Evolutionary conservation across 2,797 vertebrate genomes (phyloP), one percentile per base, ranked within the genome.

Genomic region (Morelia viridis): DNA sequence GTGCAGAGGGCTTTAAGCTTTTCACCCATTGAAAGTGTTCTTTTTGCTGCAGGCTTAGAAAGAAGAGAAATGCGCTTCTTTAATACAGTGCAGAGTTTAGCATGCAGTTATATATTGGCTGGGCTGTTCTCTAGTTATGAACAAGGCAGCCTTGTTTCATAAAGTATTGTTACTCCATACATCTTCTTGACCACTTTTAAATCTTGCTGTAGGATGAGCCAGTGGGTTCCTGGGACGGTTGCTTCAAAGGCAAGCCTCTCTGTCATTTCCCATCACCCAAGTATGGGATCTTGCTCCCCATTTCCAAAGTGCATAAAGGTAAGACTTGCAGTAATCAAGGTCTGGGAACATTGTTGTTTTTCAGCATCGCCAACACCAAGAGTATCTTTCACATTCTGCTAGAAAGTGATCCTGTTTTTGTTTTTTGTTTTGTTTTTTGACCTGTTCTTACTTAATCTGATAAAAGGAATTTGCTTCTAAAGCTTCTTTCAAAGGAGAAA

Each of bases 171-270:
- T 58, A 28, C 35, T 19, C 24, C 31, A 15, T 85, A 5, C 53
- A 46, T 26, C 24, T 26, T 57, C 41, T 22, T 50, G 19, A 28
- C 28, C 26, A 26, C 56, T 17, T 58, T 85, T 68, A 50, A 46
- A 31, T 92, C n/a, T 88, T 50, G 2, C 53, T 31, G 31, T 57
- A 98, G 98, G 98, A 98, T 64, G 28, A 90, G 60, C 97, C 98
- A 0, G 94, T 94, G 0, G 98, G 98, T 2, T 94, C 95, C 41
- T 98, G 98, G 98, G 97, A 98, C 22, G 98, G 98, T 0, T 1
- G 0, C 64, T 97, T 96, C 93, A 98, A 94, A 4, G 96, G 92
- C 64, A 95, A 96, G 89, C 96, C 87, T 93, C 97, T 98, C 85
- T 98, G 98, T 92, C 91, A 94, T 60, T 94, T 98, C 91, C 97